Conservation (phyloP, 1,140 invertebrate species). For the Philotrypesis tridentata region DNA sequence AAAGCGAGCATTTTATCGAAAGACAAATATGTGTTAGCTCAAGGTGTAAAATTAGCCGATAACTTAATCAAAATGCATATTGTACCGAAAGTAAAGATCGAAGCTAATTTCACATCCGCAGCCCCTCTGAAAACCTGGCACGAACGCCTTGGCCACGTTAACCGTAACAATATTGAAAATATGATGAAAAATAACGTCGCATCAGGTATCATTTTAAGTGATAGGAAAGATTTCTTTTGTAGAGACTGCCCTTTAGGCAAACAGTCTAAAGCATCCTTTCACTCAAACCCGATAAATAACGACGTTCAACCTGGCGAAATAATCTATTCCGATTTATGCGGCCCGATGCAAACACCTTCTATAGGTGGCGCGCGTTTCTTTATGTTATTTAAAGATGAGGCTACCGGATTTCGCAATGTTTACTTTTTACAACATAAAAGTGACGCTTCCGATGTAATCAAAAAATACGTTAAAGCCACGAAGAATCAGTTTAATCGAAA, state of each 20-base stretch:
- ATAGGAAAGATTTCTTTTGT: conserved; percentile 52
- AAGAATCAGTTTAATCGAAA: neutral
- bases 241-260: conserved; percentile 60
- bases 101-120: neutral
- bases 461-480: neutral
- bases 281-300: neutral
- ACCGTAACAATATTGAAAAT: neutral
- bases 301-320: conserved; percentile 49
- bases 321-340: conserved; percentile 65
- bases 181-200: conserved; percentile 2
- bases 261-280: conserved; percentile 58
- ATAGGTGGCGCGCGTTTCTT: conserved; percentile 64
- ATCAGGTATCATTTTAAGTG: neutral
- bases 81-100: neutral
- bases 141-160: conserved; percentile 25
- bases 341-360: conserved; percentile 59
- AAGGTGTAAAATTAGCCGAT: neutral
- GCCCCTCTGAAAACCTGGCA: conserved; percentile 20
- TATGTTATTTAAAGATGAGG: conserved; percentile 65
- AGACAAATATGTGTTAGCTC: conserved; percentile 11
- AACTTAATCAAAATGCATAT: neutral
- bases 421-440: conserved; percentile 67
- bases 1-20: neutral
- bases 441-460: conserved; percentile 25
- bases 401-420: conserved; percentile 59